Evolutionary conservation across 2,113 vertebrate species (phyloP), one percentile per base, ranked within the genome.

Genomic region (Hypanus sabinus): DNA sequence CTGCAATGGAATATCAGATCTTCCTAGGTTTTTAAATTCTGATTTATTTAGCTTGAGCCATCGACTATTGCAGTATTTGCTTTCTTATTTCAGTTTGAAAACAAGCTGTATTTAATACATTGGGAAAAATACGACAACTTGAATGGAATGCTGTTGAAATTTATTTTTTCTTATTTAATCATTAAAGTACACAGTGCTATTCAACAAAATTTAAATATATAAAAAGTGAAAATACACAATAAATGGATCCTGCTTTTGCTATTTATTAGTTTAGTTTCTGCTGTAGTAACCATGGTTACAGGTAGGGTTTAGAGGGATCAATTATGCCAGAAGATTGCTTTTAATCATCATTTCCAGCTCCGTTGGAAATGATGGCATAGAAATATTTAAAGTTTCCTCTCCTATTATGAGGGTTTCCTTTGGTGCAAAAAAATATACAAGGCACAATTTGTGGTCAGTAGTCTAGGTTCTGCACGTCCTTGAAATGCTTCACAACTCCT

Each of bases 151-250:
- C 33, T 9, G 85, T 68, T 65, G 30, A 90, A 18, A 65, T 90
- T 90, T 90, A 90, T 90, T 88, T 88, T 88, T 90, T 73, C 71
- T 22, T 90, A 57, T 62, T 88, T 27, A n/a, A 65, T 60, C 12
- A 68, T 90, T 90, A 90, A 88, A 62, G n/a, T 65, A 90, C n/a
- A 90, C 30, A 18, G 62, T 90, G 60, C 30, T 68, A 6, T 6
- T 60, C 27, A 30, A 33, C 60, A 90, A 90, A 90, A 20, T 90
- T 30, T 14, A 68, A 90, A 90, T 16, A 90, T 90, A 7, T 33
- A 88, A 62, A 83, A 88, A 60, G 12, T 30, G 27, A 90, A 65
- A 65, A 36, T 33, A 3, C 33, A 71, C 65, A 38, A 24, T 60
- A 60, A 83, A 55, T 55, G 46, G 38, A 83, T 83, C 24, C 46